phyloP scores from a whole-genome alignment of 2,113 vertebrate genomes.

The Grantiella picta region DNA sequence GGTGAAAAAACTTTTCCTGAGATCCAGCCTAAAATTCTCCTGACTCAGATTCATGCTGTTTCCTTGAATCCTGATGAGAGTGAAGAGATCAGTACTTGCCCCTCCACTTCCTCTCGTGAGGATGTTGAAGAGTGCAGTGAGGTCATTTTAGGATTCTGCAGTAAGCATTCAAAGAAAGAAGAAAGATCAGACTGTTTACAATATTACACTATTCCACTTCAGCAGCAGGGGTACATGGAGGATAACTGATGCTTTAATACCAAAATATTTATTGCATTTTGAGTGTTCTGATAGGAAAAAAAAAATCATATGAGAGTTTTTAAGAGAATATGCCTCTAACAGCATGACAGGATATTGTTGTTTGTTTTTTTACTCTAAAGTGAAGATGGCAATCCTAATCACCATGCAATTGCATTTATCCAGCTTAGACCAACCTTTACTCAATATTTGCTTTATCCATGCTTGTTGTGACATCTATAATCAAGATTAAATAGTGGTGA shows the following conservation, averaged over 20 bases:
- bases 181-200: not conserved
- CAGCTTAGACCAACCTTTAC: not conserved
- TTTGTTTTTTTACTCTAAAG: not conserved
- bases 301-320: not conserved
- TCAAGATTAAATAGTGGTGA: not conserved
- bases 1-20: not conserved
- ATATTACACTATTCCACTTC: not conserved
- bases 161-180: not conserved
- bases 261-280: not conserved
- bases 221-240: not conserved
- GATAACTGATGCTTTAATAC: not conserved
- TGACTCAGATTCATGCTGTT: not conserved
- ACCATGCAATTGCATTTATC: not conserved
- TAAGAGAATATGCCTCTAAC: not conserved
- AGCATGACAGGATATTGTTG: not conserved
- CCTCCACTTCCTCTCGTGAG: not conserved
- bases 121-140: not conserved
- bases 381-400: not conserved
- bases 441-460: not conserved
- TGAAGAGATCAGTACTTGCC: not conserved
- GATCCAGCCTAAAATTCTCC: not conserved
- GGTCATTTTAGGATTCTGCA: not conserved
- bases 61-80: not conserved
- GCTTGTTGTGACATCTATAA: not conserved
- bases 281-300: not conserved